phyloP scores from a whole-genome alignment of 2,888 invertebrate species.

The Achlya flavicornis region DNA sequence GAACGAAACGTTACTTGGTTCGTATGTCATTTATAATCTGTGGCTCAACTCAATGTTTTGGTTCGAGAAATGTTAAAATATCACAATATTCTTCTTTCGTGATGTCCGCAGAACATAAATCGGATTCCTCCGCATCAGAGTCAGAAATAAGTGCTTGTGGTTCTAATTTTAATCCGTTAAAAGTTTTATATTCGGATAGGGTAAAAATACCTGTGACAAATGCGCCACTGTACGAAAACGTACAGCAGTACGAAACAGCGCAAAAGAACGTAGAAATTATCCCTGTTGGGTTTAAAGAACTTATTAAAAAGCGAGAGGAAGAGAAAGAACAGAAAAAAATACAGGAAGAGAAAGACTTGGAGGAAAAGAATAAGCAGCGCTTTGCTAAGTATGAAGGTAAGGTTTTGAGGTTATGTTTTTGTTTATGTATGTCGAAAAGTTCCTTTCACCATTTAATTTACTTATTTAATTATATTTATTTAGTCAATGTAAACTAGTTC shows the following conservation, averaged over 20 bases:
- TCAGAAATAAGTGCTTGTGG: slow-evolving; percentile 71
- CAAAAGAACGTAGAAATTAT: slow-evolving; percentile 45
- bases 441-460: background rate
- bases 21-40: background rate
- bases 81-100: slow-evolving; percentile 9
- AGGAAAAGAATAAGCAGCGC: slow-evolving; percentile 69
- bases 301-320: slow-evolving; percentile 60
- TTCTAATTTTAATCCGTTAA: slow-evolving; percentile 87
- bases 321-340: slow-evolving; percentile 54
- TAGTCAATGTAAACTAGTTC: too few species aligned
- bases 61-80: background rate
- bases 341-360: slow-evolving; percentile 50
- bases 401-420: slow-evolving; percentile 70
- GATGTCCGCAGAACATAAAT: slow-evolving; percentile 59
- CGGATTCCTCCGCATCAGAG: slow-evolving; percentile 71
- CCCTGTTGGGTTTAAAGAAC: slow-evolving; percentile 56
- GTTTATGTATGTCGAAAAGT: slow-evolving; percentile 9
- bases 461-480: too few species aligned
- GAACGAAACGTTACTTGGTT: background rate
- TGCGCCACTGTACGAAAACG: slow-evolving; percentile 87
- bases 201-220: slow-evolving; percentile 79
- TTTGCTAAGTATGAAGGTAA: slow-evolving; percentile 71
- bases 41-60: background rate
- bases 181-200: slow-evolving; percentile 86
- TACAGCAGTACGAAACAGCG: slow-evolving; percentile 83